Conservation (phyloP, 2,888 invertebrate species). For the Pherbina coryleti region DNA sequence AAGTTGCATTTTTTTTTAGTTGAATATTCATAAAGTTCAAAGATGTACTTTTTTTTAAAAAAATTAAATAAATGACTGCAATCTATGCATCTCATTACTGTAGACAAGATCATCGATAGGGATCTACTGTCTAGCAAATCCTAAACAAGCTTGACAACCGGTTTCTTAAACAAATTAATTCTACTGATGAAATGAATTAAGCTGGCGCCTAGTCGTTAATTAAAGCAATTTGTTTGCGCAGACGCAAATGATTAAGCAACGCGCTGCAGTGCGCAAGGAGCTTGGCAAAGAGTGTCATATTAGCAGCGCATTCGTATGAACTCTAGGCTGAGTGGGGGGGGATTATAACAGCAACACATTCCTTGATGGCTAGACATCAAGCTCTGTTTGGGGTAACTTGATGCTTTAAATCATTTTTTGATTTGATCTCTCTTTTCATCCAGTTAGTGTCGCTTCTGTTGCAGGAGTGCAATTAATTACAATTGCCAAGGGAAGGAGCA, state of each 20-base stretch:
- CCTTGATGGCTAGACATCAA: no score
- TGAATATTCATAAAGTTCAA: no score
- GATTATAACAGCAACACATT: background rate
- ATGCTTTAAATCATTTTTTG: no score
- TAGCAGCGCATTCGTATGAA: background rate
- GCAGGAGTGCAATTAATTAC: background rate
- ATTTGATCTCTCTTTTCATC: no score
- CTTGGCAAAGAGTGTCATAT: background rate
- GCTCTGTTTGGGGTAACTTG: no score
- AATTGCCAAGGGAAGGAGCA: background rate
- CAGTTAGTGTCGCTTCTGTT: background rate
- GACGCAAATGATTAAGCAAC: conserved; percentile 32
- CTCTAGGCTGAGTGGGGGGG: background rate
- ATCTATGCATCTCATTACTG: no score
- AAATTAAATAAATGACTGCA: no score
- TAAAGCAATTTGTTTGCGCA: conserved; percentile 40
- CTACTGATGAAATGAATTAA: conserved; percentile 22
- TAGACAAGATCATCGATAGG: no score
- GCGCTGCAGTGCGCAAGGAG: background rate
- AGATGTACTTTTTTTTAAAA: no score
- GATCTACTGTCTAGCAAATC: no score
- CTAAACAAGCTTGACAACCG: background rate
- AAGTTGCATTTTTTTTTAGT: no score
- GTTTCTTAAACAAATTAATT: conserved; percentile 25
- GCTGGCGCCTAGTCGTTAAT: conserved; percentile 40